A percentile compares a stretch with the other conserved stretches of the same genome.
phyloP scores from a whole-genome alignment of 2,113 vertebrate genomes.

The Cervus canadensis region DNA sequence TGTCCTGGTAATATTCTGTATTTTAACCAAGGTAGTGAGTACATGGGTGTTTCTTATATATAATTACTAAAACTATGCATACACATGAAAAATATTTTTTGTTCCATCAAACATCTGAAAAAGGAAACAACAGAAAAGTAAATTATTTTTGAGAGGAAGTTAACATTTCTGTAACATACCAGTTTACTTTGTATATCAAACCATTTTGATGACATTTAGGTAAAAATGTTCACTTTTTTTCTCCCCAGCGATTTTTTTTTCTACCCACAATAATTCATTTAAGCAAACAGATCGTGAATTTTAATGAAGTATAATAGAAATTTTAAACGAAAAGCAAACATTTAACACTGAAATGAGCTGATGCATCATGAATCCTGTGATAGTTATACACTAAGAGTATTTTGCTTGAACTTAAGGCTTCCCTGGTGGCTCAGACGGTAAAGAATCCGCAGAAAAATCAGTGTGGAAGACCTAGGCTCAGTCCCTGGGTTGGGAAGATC shows the following conservation, averaged over 20 bases:
- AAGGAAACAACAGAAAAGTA: neutral
- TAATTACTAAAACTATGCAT: neutral
- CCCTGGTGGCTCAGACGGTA: neutral
- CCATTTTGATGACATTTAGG: conserved; percentile 71
- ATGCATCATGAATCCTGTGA: conserved; percentile 78
- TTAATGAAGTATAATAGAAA: conserved; percentile 75
- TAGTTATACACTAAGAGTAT: conserved; percentile 82
- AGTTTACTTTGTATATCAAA: conserved; percentile 69
- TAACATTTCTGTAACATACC: conserved; percentile 69
- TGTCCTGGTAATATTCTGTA: neutral
- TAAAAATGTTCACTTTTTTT: conserved; percentile 66
- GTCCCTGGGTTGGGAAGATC: neutral
- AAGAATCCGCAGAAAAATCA: rapidly evolving
- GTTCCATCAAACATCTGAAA: neutral
- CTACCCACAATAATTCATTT: conserved; percentile 79
- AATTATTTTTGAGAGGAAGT: conserved; percentile 65
- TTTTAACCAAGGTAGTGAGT: neutral
- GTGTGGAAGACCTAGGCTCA: neutral
- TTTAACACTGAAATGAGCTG: conserved; percentile 89
- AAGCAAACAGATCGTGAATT: conserved; percentile 88
- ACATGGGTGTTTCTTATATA: neutral
- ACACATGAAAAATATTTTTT: neutral
- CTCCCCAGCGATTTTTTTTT: conserved; percentile 71
- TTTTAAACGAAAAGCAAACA: conserved; percentile 83
- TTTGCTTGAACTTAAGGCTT: conserved; percentile 67